Base-by-base conservation (phyloP, 2,797 vertebrate genomes). In the Halcyon leucocephala region DNA sequence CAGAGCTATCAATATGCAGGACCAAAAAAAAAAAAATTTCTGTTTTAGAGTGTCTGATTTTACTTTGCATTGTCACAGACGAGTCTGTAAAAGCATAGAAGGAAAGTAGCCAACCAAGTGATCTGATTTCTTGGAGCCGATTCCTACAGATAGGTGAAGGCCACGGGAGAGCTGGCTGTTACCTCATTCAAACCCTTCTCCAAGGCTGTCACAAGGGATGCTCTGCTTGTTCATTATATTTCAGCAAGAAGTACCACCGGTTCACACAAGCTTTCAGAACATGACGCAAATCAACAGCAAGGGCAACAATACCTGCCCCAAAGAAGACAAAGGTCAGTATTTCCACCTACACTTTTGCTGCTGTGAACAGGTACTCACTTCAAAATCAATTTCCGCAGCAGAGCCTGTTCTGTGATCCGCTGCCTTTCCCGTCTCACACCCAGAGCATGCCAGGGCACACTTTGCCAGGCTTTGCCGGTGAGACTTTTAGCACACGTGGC, bases 51-150 rank as follows among this genome's bases (percentile, higher is more conserved):
- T 44, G 8, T 87, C 79, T 73, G 80, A 70, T 86, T 89, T 88
- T 82, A 42, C 62, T 80, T 66, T 91, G 69, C 73, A 44, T 42
- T 55, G 35, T 71, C 58, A 79, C 48, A 86, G 81, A 72, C 81
- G 91, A 64, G 28, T 35, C 57, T 89, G 82, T 89, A 91, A 89
- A 91, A 85, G 66, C 88, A 52, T 10, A 57, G 44, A 66, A 89
- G 82, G 62, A 82, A 82, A 80, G 48, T 11, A 71, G 89, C 85
- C 89, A 93, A 70, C 26, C 29, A 44, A 83, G 69, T 31, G 82
- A 77, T 94, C 49, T 89, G 78, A 65, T 82, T 88, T 85, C 94
- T 82, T 65, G 76, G 76, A 85, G 70, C 33, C 44, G 25, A 71
- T 89, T 77, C 83, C 58, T 83, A 54, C 73, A 86, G 89, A 54